These are phyloP conservation scores for Dasypus novemcinctus DNA, from an alignment of 2,113 vertebrate species.

Conservation along the genomic window DNA sequence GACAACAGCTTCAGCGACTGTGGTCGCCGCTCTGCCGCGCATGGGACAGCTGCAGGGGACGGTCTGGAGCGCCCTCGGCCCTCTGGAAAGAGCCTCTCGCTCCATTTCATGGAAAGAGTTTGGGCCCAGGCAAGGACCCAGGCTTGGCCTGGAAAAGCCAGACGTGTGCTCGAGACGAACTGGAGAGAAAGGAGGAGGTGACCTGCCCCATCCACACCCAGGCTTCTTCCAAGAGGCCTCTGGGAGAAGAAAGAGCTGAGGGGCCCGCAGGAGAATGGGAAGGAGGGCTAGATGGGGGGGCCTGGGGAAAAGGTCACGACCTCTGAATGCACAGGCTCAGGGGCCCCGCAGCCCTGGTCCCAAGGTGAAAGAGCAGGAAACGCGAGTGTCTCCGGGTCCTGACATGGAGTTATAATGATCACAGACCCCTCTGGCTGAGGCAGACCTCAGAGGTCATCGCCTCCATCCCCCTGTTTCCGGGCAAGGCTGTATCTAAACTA, in stretches of 20 bases:
- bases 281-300: neutral
- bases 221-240: neutral
- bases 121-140: neutral
- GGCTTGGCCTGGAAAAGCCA: neutral
- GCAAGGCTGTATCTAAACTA: constrained; percentile 20
- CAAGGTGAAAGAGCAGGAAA: constrained; percentile 42
- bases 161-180: neutral
- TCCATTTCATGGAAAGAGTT: neutral
- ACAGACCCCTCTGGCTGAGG: constrained; percentile 5
- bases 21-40: neutral
- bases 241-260: neutral
- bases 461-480: constrained; percentile 32
- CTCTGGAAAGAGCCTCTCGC: neutral
- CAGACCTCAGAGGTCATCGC: constrained; percentile 45
- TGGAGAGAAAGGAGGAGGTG: neutral
- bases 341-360: neutral
- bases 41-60: too few species aligned
- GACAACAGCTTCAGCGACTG: rapidly evolving
- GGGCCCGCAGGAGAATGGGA: neutral
- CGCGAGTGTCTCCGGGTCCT: neutral
- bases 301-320: neutral
- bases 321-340: constrained; percentile 5
- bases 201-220: neutral
- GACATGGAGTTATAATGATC: constrained; percentile 60
- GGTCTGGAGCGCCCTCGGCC: neutral